These are phyloP conservation scores for Embiotoca jacksoni DNA, from an alignment of 2,113 vertebrate species.

Conservation along the genomic window DNA sequence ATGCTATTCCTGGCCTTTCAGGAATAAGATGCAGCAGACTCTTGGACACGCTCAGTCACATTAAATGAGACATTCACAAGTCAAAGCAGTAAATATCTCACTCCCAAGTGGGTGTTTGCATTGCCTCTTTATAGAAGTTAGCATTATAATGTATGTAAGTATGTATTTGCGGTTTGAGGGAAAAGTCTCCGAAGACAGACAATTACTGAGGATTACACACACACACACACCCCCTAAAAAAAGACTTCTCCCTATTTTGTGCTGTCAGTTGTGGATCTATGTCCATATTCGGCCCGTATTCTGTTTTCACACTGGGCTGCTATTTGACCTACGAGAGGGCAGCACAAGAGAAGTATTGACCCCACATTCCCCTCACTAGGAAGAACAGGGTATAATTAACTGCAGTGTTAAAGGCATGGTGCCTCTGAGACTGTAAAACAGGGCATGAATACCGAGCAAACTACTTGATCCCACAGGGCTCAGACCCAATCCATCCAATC, in stretches of 20 bases:
- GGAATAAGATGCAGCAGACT: constrained; percentile 23
- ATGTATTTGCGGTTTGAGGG: constrained; percentile 21
- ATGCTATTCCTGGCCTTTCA: constrained; percentile 31
- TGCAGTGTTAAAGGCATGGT: constrained; percentile 68
- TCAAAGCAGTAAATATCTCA: constrained; percentile 43
- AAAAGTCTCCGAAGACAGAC: constrained; percentile 40
- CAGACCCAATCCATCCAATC: constrained; percentile 62
- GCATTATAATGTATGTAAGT: constrained; percentile 23
- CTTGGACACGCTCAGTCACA: constrained; percentile 25
- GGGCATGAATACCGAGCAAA: constrained; percentile 73
- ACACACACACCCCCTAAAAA: constrained; percentile 23
- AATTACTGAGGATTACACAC: constrained; percentile 38
- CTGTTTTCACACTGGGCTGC: constrained; percentile 58
- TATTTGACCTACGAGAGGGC: constrained; percentile 59
- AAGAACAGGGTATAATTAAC: constrained; percentile 76
- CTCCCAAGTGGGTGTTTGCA: constrained; percentile 6
- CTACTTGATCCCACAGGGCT: constrained; percentile 66
- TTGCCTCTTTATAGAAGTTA: constrained; percentile 24
- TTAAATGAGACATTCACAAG: constrained; percentile 44
- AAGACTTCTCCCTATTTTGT: constrained; percentile 14
- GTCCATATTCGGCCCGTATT: constrained; percentile 48
- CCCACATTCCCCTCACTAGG: constrained; percentile 59
- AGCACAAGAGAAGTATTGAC: constrained; percentile 75
- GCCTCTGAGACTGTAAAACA: constrained; percentile 71
- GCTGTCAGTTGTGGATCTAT: constrained; percentile 38